phyloP scores from a whole-genome alignment of 1,140 invertebrate species.

The Portunus trituberculatus region DNA sequence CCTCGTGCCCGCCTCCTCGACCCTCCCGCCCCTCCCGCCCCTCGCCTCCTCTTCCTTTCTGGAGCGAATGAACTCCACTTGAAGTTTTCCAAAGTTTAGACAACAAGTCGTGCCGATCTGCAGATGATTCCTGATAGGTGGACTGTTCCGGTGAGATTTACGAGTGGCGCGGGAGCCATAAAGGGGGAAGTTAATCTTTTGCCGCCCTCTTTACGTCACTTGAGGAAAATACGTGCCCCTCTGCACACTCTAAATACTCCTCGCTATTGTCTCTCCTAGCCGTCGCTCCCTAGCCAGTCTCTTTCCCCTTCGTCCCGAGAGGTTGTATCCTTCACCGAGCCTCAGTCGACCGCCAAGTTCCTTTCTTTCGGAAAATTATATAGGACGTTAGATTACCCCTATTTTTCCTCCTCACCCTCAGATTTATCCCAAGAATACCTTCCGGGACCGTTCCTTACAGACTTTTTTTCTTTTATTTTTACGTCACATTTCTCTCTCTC shows the following conservation, averaged over 20 bases:
- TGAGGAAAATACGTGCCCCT: not conserved
- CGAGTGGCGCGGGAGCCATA: not conserved
- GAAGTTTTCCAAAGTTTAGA: not conserved
- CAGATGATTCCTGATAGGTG: not conserved
- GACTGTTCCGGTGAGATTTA: not conserved
- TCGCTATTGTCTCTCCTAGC: not conserved
- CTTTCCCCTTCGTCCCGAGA: not conserved
- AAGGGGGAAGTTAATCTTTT: not conserved
- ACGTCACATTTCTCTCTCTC: conserved; percentile 46
- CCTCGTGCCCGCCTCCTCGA: not conserved
- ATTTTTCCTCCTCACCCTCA: not conserved
- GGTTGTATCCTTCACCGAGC: too few relatives aligned
- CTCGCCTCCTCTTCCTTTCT: not conserved
- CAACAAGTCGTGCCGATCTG: not conserved
- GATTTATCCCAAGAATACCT: too few relatives aligned
- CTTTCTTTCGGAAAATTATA: conserved; percentile 15
- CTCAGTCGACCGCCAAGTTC: not conserved
- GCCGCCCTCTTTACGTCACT: not conserved
- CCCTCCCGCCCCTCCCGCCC: not conserved
- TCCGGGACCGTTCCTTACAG: too few relatives aligned
- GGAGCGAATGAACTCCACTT: not conserved
- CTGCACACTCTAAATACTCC: not conserved
- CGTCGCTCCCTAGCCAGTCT: not conserved
- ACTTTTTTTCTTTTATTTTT: not conserved
- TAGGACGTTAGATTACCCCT: not conserved